Evolutionary conservation across 2,797 vertebrate species (phyloP).

Genomic region (Myotis pilosus): DNA sequence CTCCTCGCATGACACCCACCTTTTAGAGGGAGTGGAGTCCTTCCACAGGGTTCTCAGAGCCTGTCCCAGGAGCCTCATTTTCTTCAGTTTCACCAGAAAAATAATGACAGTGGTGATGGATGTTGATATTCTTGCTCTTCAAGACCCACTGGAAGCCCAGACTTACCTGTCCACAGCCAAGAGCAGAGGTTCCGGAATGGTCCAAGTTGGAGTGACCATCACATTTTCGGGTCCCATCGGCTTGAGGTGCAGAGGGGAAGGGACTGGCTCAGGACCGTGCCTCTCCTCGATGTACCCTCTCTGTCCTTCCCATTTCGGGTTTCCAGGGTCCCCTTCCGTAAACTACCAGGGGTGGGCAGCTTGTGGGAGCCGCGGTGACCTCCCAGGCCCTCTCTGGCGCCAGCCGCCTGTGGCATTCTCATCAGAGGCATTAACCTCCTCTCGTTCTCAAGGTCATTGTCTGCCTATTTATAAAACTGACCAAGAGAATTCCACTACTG

Average conservation of each 20-base stretch:
- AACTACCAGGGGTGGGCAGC: fast-evolving
- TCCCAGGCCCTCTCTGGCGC: neutral
- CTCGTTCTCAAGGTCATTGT: conserved; percentile 63
- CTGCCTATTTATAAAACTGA: conserved; percentile 72
- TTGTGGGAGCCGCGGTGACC: fast-evolving
- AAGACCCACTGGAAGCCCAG: neutral
- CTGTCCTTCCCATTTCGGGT: neutral
- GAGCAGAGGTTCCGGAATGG: neutral
- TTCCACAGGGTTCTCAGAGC: fast-evolving
- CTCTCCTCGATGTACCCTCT: neutral
- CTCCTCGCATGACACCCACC: fast-evolving
- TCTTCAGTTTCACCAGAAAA: neutral
- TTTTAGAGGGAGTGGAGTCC: neutral
- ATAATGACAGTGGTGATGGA: neutral
- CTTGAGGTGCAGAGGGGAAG: neutral
- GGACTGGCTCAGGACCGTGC: neutral
- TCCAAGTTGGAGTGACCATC: neutral
- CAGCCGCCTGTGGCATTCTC: neutral
- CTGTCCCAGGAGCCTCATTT: neutral
- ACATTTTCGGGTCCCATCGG: neutral
- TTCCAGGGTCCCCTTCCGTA: neutral
- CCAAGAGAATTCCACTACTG: conserved; percentile 51
- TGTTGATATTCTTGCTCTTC: neutral
- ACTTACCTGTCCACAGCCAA: neutral
- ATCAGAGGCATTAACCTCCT: conserved; percentile 53